Conservation (phyloP, 2,797 vertebrate genomes). For the Myotis pilosus region DNA sequence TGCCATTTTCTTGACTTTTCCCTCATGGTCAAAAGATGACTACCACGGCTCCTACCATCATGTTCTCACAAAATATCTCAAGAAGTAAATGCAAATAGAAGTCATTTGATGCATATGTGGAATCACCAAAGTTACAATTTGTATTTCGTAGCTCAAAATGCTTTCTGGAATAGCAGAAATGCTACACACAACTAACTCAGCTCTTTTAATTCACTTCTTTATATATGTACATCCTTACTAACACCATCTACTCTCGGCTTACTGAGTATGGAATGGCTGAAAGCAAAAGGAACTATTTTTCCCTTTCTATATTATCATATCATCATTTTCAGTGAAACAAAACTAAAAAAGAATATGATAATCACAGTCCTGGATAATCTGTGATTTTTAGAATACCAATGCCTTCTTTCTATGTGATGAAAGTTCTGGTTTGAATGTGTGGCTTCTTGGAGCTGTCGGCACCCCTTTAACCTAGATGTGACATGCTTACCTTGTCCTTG, state of each 20-base stretch:
- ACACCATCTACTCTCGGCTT: background rate
- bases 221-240: background rate
- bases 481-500: background rate
- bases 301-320: background rate
- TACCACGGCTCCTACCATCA: background rate
- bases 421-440: background rate
- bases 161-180: background rate
- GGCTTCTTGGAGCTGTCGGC: background rate
- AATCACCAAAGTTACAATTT: conserved; percentile 1
- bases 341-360: background rate
- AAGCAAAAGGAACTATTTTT: background rate
- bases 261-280: background rate
- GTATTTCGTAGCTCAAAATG: background rate
- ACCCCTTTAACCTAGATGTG: background rate
- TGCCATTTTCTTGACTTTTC: background rate
- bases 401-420: background rate
- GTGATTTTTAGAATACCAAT: background rate
- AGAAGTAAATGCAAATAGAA: conserved; percentile 1
- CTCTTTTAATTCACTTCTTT: background rate
- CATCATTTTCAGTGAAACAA: background rate
- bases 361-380: background rate
- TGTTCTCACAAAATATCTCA: background rate
- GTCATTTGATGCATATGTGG: background rate
- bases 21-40: background rate
- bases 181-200: background rate